Evolutionary conservation across 1,140 invertebrate genomes (phyloP), one percentile per base, ranked within the genome.

Genomic region (Mactra quadrangularis): DNA sequence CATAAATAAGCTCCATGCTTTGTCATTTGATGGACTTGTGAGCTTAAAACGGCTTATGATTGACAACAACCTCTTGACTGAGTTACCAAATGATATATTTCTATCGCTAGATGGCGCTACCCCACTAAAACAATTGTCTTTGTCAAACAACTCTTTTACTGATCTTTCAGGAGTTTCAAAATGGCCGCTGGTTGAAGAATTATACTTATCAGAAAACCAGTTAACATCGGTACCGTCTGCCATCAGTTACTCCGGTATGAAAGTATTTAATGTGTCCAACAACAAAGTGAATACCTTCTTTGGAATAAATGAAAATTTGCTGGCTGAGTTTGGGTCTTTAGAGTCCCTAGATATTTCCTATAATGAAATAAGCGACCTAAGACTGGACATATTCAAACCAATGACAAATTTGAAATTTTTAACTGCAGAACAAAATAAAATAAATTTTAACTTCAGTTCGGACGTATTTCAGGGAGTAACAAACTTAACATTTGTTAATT

Each of bases 291-390:
- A 19, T 13, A 27, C 33, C 13, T 81, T 71, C 29, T 70, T 71
- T 29, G 77, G 64, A 25, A 50, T 45, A 25, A 64, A 57, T 27
- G 76, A 78, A 78, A 78, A 78, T 57, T 13, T 68, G 22, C 7
- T 52, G 22, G 50, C 59, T 3, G 55, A 45, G n/a, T 59, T 71
- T 25, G 55, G 29, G 29, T 15, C 17, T 17, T 45, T 81, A 27
- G 35, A 41, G 11, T 29, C 13, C 1, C 13, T 71, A 1, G 77
- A 81, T 33, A 9, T 81, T 53, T 81, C 77, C 6, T 57, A 25
- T n/a, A 81, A 81, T 38, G 9, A 15, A 41, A 81, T 81, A 11
- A 33, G 15, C 19, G 77, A 81, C n/a, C 57, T 81, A n/a, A 22
- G n/a, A 15, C 9, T n/a, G 2, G 25, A 6, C 2, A 47, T 53